Evolutionary conservation across 2,113 vertebrate genomes (phyloP).

Genomic region (Oreotragus oreotragus): DNA sequence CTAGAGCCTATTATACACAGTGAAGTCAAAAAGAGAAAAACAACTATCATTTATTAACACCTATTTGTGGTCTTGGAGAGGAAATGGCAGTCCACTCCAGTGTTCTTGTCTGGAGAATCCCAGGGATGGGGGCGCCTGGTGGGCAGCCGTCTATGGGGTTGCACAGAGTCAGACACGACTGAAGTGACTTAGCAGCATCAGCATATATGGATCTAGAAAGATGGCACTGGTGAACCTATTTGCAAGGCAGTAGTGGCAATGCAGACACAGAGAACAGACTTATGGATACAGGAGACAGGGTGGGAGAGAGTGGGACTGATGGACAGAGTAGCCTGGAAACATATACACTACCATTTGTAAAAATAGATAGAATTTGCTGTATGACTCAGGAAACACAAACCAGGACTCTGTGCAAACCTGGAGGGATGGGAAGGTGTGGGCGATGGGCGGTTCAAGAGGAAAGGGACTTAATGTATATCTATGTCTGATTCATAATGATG

Average conservation of each 20-base stretch:
- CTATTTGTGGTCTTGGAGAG: too few species aligned
- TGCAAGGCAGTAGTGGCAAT: neutral
- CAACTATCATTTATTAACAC: neutral
- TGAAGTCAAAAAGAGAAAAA: neutral
- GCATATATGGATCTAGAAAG: neutral
- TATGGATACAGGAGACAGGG: neutral
- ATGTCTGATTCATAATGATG: neutral
- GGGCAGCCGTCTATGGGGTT: too few species aligned
- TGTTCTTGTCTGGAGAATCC: too few species aligned
- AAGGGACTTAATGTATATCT: neutral
- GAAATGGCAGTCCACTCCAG: too few species aligned
- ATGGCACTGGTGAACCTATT: neutral
- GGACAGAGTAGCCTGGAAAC: neutral
- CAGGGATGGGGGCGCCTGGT: too few species aligned
- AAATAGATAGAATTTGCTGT: neutral
- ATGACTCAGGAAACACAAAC: neutral
- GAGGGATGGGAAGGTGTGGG: neutral
- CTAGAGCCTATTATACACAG: neutral
- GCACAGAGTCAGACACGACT: accelerated
- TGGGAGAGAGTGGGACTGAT: neutral
- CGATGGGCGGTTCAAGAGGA: neutral
- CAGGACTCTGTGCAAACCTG: neutral
- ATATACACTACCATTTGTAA: neutral
- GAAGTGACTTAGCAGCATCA: neutral
- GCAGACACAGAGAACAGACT: neutral